These are phyloP conservation scores for Lochmaea capreae DNA, from an alignment of 2,888 invertebrate species.

Conservation along the genomic window DNA sequence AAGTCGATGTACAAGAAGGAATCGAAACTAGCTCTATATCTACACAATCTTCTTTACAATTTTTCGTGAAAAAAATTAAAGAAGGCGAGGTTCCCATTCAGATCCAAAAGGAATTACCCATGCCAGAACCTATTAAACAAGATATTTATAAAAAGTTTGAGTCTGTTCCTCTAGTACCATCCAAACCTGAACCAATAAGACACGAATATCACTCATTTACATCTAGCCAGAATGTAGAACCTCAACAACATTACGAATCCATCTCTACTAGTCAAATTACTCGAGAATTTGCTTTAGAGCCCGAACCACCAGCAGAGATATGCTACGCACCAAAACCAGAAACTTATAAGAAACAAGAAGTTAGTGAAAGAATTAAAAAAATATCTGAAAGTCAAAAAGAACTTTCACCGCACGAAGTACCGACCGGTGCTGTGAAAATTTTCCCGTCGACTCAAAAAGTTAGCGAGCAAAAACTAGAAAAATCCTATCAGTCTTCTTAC, in stretches of 20 bases:
- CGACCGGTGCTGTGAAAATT: conserved; percentile 49
- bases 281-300: conserved; percentile 70
- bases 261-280: conserved; percentile 52
- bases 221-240: conserved; percentile 38
- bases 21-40: conserved; percentile 73
- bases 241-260: conserved; percentile 43
- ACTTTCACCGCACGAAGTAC: conserved; percentile 57
- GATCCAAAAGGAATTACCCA: conserved; percentile 62
- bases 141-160: conserved; percentile 66
- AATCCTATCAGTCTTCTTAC: conserved; percentile 50
- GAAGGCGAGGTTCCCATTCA: conserved; percentile 65
- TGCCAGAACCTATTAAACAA: conserved; percentile 59
- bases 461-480: conserved; percentile 49
- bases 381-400: conserved; percentile 71
- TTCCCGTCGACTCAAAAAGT: conserved; percentile 44
- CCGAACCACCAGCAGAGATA: conserved; percentile 79
- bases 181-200: conserved; percentile 46
- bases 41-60: conserved; percentile 74
- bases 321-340: conserved; percentile 70
- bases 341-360: conserved; percentile 63
- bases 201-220: conserved; percentile 51
- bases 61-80: conserved; percentile 75
- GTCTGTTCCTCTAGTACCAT: conserved; percentile 54
- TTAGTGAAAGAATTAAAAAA: conserved; percentile 71
- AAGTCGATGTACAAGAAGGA: conserved; percentile 55